A percentile compares a stretch with the other conserved stretches of the same genome.
Conservation (phyloP, 37 sponge, comb jelly and placozoan species). For the Hormiphora californensis region DNA sequence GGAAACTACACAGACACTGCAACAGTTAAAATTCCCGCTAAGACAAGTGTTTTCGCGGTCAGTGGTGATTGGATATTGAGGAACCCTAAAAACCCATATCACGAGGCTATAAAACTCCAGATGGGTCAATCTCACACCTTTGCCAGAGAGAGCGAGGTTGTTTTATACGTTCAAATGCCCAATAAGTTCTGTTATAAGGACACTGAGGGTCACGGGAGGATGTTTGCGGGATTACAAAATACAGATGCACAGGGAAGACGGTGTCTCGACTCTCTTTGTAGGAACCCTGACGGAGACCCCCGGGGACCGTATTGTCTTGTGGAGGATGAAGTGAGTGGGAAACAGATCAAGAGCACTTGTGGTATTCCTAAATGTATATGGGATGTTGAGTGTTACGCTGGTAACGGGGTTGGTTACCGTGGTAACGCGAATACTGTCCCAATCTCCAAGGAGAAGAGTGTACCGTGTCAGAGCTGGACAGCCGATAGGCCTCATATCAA, state of each 20-base stretch:
- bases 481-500: background rate
- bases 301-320: background rate
- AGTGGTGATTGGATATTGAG: too few species aligned
- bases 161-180: too few species aligned
- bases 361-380: slow-evolving; percentile 48
- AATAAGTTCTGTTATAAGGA: too few species aligned
- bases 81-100: background rate
- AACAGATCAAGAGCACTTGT: background rate
- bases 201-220: too few species aligned
- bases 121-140: too few species aligned
- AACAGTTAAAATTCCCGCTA: background rate
- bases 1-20: background rate
- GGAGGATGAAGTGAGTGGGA: background rate
- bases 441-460: too few species aligned
- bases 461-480: background rate
- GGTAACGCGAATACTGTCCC: background rate
- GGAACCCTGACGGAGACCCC: too few species aligned
- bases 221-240: too few species aligned
- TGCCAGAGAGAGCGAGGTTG: too few species aligned
- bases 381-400: slow-evolving; percentile 43
- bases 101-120: background rate
- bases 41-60: too few species aligned
- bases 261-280: too few species aligned
- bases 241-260: too few species aligned
- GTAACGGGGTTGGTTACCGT: slow-evolving; percentile 6